Evolutionary conservation across 2,888 invertebrate genomes (phyloP).

Genomic region (Dasypolia templi): DNA sequence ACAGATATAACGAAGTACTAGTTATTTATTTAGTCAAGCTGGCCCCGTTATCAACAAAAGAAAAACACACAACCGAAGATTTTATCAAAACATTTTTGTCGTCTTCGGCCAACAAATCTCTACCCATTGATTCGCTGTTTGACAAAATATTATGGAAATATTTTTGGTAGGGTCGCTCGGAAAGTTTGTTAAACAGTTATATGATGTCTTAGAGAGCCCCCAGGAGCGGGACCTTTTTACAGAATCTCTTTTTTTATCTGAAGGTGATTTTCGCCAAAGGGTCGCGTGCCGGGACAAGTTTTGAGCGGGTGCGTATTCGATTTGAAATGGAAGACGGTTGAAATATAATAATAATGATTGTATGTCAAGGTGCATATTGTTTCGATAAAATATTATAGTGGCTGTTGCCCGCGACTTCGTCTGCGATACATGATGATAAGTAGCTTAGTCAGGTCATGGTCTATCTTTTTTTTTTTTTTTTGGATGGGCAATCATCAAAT

Average conservation of each 20-base stretch:
- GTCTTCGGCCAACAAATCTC: slow-evolving; percentile 48
- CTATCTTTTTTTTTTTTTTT: too few species aligned
- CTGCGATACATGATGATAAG: too few species aligned
- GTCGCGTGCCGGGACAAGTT: slow-evolving; percentile 47
- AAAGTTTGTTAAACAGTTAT: slow-evolving; percentile 67
- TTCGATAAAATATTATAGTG: too few species aligned
- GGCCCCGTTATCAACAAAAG: slow-evolving; percentile 27
- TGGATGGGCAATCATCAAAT: too few species aligned
- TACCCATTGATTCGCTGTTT: slow-evolving; percentile 57
- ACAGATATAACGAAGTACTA: background rate
- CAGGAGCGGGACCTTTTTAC: slow-evolving; percentile 61
- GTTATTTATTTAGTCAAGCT: slow-evolving; percentile 31
- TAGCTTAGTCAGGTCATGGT: too few species aligned
- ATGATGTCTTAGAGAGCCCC: slow-evolving; percentile 64
- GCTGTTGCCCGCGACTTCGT: too few species aligned
- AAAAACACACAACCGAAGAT: slow-evolving; percentile 22
- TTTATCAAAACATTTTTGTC: slow-evolving; percentile 56
- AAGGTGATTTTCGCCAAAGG: slow-evolving; percentile 70
- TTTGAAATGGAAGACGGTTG: slow-evolving; percentile 12
- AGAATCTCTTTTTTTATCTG: slow-evolving; percentile 68
- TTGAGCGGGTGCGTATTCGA: slow-evolving; percentile 41
- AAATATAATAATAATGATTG: background rate
- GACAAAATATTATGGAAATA: slow-evolving; percentile 69
- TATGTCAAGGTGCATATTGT: background rate
- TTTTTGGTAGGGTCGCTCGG: slow-evolving; percentile 56